Evolutionary conservation across 2,888 invertebrate genomes (phyloP), one percentile per base, ranked within the genome.

Genomic region (Leucophenga montana): DNA sequence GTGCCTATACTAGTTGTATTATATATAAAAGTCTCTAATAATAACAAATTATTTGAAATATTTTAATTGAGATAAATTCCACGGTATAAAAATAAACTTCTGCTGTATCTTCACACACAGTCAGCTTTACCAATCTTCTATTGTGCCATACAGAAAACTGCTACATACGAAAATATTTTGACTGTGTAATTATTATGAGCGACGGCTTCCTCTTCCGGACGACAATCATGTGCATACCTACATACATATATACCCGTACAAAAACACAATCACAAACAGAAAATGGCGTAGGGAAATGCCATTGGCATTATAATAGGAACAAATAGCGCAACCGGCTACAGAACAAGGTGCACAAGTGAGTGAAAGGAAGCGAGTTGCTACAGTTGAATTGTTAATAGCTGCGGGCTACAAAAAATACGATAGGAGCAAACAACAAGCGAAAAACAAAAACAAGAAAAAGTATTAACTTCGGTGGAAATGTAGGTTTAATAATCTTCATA

Each of bases 121-220:
- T 27, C 27, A 27, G 27, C 4, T 3, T 4, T 27, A 27, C 27
- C 3, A 27, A 27, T 3, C 39, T 39, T 39, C 39, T 39, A 5
- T 39, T 39, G 8, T 39, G 5, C 39, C 39, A 8, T 8, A 11
- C 39, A 39, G 11, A 39, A 39, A 39, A 5, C n/a, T 8, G 3
- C 13, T 18, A 22, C 6, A 31, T 31, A 31, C 9, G 27, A 31
- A 31, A 59, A 39, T 18, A 64, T 64, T 48, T 4, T 48, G 50
- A 16, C 53, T 50, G 50, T 66, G 66, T 66, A 53, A 66, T 54
- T 66, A 66, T 53, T 66, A 66, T 33, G 53, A 50, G 53, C 66
- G 53, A 66, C 66, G 53, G 66, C 53, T 53, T 66, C 66, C 66
- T 53, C 27, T 66, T 66, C 33, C 66, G 53, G 31, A 22, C 14